Base-by-base conservation (phyloP, 2,888 invertebrate genomes). In the Macroteleia sp. region DNA sequence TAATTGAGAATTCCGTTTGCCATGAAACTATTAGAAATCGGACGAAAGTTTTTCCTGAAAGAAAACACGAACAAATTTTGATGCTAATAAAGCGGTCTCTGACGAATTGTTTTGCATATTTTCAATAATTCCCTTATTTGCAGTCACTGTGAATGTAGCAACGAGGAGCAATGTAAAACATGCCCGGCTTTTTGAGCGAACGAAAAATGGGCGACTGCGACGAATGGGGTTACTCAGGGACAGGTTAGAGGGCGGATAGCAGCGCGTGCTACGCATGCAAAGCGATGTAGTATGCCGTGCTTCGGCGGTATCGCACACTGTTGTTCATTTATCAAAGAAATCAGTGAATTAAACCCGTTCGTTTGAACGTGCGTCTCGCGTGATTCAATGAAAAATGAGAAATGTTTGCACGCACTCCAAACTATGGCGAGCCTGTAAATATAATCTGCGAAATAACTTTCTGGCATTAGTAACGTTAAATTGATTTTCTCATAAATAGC, bases 311-410 rank as follows among this genome's bases (percentile, higher is more conserved):
- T 59, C 48, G 66, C 46, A 36, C 48, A 2, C 62, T 70, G 66
- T 66, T 66, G 74, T 74, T 78, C 79, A 79, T 79, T 71, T 76
- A 73, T 79, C 79, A 79, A 71, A 66, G 71, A 59, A 79, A 77
- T 77, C 70, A 57, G 75, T 59, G 78, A 75, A 71, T 74, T 74
- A 74, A 74, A 64, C 61, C 28, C 25, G 52, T 50, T 46, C 56
- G 62, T 66, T 74, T 66, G 66, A 64, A 59, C 20, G 62, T 62
- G 52, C 54, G 17, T 54, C 64, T 61, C 48, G 39, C 36, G 48
- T 34, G 69, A 78, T 69, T 67, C 62, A 41, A 41, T 69, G 57
- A 66, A 73, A 67, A 54, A 73, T 69, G 57, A n/a, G n/a, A n/a
- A n/a, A n/a, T n/a, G 48, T 71, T 64, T 64, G 34, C 8, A 22